Percentiles rank a stretch among this genome's conserved stretches.
These are phyloP conservation scores for Sphyrna mokarran DNA, from an alignment of 2,113 vertebrate species.

Conservation along the genomic window DNA sequence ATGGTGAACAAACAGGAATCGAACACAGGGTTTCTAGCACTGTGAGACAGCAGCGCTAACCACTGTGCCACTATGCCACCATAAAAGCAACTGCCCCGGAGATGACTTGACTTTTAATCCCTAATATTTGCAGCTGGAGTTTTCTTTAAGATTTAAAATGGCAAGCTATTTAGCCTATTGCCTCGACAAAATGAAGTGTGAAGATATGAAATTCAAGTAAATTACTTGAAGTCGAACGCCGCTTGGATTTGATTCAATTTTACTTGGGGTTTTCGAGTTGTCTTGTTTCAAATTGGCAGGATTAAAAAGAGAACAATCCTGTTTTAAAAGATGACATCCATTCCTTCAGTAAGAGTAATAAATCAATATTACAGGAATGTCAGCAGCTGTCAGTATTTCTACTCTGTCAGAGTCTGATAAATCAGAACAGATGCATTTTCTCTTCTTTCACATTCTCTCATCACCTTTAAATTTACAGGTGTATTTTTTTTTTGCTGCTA, in stretches of 20 bases:
- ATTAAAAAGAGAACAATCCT: constrained; percentile 14
- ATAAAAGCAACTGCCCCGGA: neutral
- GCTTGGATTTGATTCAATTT: constrained; percentile 17
- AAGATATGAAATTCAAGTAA: neutral
- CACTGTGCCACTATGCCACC: too few relatives aligned
- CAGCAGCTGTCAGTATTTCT: neutral
- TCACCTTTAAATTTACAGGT: neutral
- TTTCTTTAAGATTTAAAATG: neutral
- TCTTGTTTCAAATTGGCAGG: constrained; percentile 6
- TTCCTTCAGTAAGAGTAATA: neutral
- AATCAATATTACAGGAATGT: constrained; percentile 24
- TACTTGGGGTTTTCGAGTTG: neutral
- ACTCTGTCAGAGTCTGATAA: constrained; percentile 21
- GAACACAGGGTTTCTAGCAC: too few relatives aligned
- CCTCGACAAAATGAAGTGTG: neutral
- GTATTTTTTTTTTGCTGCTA: neutral
- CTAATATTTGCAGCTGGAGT: neutral
- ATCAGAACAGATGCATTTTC: neutral
- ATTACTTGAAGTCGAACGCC: neutral
- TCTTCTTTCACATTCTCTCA: neutral
- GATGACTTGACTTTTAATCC: neutral
- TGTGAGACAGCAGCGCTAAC: too few relatives aligned
- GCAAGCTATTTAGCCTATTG: neutral
- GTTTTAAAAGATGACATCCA: constrained; percentile 10
- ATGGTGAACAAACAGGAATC: too few relatives aligned